A percentile compares a stretch with the other conserved stretches of the same genome.
Evolutionary conservation across 2,113 vertebrate species (phyloP).

Genomic region (Corythaixoides concolor): DNA sequence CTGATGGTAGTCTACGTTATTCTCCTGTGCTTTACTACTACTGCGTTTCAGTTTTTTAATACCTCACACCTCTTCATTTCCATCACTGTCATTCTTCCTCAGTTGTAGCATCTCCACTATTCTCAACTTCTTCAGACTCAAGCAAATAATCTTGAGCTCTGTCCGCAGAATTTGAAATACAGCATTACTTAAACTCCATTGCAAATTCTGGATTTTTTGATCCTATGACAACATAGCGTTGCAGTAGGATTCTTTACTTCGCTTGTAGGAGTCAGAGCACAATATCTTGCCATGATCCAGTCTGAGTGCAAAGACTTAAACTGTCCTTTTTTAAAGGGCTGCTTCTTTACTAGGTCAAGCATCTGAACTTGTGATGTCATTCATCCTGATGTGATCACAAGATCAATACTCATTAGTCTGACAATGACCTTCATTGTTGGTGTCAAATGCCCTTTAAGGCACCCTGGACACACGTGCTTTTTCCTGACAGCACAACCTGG

Average conservation of each 20-base stretch:
- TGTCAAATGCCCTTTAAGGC: neutral
- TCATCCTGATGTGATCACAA: neutral
- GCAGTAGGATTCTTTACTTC: neutral
- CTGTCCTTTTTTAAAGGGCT: neutral
- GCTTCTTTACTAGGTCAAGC: neutral
- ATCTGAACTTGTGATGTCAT: neutral
- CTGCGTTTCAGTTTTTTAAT: neutral
- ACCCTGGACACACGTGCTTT: neutral
- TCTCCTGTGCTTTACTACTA: neutral
- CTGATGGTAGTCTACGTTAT: neutral
- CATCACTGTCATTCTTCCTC: neutral
- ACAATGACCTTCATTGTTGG: fast-evolving
- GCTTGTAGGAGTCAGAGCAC: neutral
- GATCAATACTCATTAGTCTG: neutral
- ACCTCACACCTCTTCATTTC: neutral
- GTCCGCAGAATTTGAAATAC: neutral
- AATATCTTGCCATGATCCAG: neutral
- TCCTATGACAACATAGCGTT: neutral
- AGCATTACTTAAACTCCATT: neutral
- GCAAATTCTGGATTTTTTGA: neutral
- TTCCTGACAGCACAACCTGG: neutral
- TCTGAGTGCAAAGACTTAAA: neutral
- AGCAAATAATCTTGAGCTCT: neutral
- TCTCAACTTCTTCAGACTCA: neutral
- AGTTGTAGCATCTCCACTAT: neutral